Percentiles rank a stretch among this genome's conserved stretches.
Conservation (phyloP, 2,113 vertebrate genomes). For the Lonchura striata region DNA sequence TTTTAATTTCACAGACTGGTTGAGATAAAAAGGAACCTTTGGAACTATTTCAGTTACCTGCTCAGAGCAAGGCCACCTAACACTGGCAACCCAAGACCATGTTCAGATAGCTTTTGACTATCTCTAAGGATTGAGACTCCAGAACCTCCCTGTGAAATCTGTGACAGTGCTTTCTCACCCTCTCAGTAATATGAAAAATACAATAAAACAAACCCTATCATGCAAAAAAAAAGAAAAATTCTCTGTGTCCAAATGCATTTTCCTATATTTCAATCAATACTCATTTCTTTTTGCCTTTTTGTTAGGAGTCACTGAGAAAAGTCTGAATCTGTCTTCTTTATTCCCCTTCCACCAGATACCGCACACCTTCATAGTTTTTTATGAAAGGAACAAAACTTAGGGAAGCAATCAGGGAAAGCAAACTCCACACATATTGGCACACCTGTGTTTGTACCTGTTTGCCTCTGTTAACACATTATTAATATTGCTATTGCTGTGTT, state of each 20-base stretch:
- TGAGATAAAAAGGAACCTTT: neutral
- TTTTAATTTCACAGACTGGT: neutral
- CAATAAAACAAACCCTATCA: neutral
- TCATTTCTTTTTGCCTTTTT: neutral
- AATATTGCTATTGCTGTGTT: neutral
- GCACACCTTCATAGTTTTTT: neutral
- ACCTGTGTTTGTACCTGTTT: neutral
- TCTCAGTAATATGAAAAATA: neutral
- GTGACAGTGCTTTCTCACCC: neutral
- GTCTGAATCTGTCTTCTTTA: neutral
- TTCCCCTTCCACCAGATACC: neutral
- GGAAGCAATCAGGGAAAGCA: neutral
- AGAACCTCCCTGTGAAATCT: neutral
- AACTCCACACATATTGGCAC: neutral
- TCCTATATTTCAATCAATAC: neutral
- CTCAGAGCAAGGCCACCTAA: neutral
- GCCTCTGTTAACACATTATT: neutral
- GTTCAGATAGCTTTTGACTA: neutral
- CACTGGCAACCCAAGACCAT: neutral
- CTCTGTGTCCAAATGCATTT: neutral
- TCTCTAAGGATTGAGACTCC: neutral
- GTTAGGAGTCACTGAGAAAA: neutral
- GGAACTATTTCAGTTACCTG: neutral
- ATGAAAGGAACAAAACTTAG: neutral
- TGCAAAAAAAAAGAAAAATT: neutral